phyloP scores from a whole-genome alignment of 2,888 invertebrate species.

The Acanthosepion pharaonis region DNA sequence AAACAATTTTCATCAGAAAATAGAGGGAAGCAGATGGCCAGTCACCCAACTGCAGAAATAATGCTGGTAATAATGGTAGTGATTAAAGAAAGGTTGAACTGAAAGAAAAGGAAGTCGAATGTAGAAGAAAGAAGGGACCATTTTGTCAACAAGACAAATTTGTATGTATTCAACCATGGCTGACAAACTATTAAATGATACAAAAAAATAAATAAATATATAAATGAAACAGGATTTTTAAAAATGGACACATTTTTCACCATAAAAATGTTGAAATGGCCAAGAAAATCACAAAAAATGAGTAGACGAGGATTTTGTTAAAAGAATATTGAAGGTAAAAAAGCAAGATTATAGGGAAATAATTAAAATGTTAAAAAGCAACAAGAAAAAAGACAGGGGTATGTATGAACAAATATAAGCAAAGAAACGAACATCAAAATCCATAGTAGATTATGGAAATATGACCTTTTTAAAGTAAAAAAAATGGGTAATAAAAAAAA shows the following conservation, averaged over 20 bases:
- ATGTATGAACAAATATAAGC: no score
- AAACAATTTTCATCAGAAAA: neutral
- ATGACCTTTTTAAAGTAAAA: no score
- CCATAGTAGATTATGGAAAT: no score
- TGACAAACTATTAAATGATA: neutral
- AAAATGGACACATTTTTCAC: no score
- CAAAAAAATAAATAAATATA: neutral
- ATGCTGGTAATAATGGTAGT: constrained; percentile 10
- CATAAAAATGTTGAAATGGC: neutral
- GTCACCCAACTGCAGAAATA: neutral
- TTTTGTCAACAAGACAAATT: neutral
- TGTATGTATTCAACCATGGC: neutral
- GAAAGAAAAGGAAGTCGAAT: neutral
- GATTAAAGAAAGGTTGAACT: neutral
- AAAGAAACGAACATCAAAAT: no score
- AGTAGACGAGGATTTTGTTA: neutral
- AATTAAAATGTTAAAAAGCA: no score
- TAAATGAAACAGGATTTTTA: neutral
- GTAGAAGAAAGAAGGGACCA: neutral
- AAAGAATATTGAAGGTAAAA: no score
- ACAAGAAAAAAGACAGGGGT: no score
- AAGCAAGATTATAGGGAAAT: no score
- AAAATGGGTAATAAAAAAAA: neutral
- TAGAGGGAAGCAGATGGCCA: neutral
- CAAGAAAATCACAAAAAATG: neutral